These are phyloP conservation scores for Drosophila pectinifera DNA, from an alignment of 1,140 invertebrate genomes.

Conservation along the genomic window DNA sequence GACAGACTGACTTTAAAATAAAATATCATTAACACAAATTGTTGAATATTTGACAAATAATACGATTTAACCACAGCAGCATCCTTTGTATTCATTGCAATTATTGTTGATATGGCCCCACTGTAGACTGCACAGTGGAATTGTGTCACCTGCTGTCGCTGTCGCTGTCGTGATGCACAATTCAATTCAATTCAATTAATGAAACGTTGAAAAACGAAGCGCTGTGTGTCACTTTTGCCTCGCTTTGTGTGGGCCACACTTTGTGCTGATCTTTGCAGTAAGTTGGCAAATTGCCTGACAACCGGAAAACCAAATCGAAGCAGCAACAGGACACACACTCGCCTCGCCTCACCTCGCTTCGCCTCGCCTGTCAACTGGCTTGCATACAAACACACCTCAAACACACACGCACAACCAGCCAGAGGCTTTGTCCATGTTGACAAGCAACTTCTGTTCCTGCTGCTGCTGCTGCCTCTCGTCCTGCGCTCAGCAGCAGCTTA, in stretches of 20 bases:
- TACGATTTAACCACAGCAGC: background rate
- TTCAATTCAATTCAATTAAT: conserved; percentile 82
- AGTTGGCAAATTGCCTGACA: conserved; percentile 81
- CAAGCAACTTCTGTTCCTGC: conserved; percentile 55
- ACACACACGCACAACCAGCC: conserved; percentile 31
- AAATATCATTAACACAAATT: background rate
- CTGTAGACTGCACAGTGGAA: conserved; percentile 45
- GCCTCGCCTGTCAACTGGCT: conserved; percentile 64
- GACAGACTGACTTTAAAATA: no score
- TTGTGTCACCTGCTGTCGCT: conserved; percentile 24
- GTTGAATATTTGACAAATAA: background rate
- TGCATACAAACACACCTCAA: conserved; percentile 44
- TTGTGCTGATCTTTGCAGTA: conserved; percentile 81
- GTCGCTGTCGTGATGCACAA: conserved; percentile 10
- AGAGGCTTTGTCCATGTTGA: conserved; percentile 72
- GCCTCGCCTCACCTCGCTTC: conserved; percentile 3
- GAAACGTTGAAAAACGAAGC: conserved; percentile 67
- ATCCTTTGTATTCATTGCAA: background rate
- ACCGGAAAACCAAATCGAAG: conserved; percentile 68
- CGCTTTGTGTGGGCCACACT: conserved; percentile 51
- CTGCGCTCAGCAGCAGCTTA: conserved; percentile 57
- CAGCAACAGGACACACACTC: conserved; percentile 24
- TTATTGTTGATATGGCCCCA: background rate
- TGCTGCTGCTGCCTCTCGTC: conserved; percentile 2
- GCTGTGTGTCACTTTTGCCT: conserved; percentile 31